Percentiles rank a stretch among this genome's conserved stretches.
Evolutionary conservation across 2,888 invertebrate species (phyloP).

Genomic region (Rhopalosiphum nymphaeae): DNA sequence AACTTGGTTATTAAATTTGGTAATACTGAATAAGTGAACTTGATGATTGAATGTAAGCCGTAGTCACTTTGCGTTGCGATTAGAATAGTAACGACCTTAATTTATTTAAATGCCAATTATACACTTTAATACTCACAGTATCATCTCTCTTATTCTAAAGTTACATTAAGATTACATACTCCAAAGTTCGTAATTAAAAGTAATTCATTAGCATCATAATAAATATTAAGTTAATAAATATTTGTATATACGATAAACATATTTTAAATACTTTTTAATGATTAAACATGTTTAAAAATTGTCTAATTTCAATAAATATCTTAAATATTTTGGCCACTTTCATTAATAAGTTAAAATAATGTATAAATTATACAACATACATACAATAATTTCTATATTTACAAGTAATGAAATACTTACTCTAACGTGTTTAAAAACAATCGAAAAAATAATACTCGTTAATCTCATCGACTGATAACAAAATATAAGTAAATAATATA

Average conservation of each 20-base stretch:
- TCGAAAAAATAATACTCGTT: not conserved
- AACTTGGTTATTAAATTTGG: not conserved
- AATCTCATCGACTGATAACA: not conserved
- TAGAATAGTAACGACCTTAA: not conserved
- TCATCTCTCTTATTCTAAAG: not conserved
- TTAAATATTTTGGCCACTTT: not conserved
- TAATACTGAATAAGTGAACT: not conserved
- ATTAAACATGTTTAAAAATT: not conserved
- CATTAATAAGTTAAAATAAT: not conserved
- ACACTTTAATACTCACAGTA: not conserved
- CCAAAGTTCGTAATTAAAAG: not conserved
- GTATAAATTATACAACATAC: no score
- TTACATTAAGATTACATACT: not conserved
- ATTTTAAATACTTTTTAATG: not conserved
- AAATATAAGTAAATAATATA: not conserved
- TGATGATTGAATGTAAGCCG: not conserved
- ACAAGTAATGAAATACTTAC: not conserved
- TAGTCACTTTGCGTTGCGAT: not conserved
- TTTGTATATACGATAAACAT: not conserved
- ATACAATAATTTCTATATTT: not conserved
- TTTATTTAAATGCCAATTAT: not conserved
- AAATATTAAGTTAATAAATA: not conserved
- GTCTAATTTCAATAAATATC: not conserved
- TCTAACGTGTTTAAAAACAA: not conserved
- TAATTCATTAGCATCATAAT: not conserved